Percentiles rank a stretch among this genome's conserved stretches.
These are phyloP conservation scores for Myotis vivesi DNA, from an alignment of 2,797 vertebrate genomes.

Conservation along the genomic window DNA sequence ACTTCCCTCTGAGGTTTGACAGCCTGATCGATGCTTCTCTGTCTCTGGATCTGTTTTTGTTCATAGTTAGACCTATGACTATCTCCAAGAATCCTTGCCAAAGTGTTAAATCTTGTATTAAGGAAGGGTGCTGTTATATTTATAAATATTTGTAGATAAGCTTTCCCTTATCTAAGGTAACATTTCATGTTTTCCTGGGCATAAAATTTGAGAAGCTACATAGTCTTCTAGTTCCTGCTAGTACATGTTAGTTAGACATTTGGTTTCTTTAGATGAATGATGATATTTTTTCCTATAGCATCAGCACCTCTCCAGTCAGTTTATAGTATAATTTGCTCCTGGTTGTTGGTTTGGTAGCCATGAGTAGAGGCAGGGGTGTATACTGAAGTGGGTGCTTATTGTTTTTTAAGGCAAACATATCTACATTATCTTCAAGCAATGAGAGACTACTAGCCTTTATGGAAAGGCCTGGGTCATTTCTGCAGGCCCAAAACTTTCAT, in stretches of 20 bases:
- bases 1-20: too few species aligned
- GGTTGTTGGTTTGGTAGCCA: neutral
- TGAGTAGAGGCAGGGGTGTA: neutral
- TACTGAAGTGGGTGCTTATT: neutral
- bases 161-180: neutral
- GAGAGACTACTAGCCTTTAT: neutral
- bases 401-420: neutral
- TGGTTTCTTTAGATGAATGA: neutral
- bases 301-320: neutral
- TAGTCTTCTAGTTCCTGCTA: neutral
- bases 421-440: neutral
- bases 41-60: too few species aligned
- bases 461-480: neutral
- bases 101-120: neutral
- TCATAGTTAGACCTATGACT: neutral
- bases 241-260: neutral
- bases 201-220: neutral
- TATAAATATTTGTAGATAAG: neutral
- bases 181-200: neutral
- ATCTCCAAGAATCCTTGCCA: neutral
- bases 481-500: neutral
- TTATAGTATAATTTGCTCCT: neutral
- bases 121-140: neutral
- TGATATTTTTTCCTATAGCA: neutral
- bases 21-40: too few species aligned